phyloP scores from a whole-genome alignment of 2,797 vertebrate genomes.

The Adrianichthys oophorus region DNA sequence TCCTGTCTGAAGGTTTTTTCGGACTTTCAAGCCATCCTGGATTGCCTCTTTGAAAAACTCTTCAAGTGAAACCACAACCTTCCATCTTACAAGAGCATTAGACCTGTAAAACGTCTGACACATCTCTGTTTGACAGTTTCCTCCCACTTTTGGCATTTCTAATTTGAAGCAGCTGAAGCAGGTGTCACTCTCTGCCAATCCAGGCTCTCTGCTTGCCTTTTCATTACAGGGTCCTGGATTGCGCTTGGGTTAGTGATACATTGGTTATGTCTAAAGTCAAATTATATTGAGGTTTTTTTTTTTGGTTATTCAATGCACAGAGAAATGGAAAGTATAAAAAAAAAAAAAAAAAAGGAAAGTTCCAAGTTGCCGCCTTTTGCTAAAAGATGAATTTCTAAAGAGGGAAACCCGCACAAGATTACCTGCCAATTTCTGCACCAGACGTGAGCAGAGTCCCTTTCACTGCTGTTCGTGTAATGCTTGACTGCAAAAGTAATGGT shows the following conservation, averaged over 20 bases:
- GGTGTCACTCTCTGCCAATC: constrained; percentile 78
- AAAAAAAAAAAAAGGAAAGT: constrained; percentile 34
- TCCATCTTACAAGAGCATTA: constrained; percentile 56
- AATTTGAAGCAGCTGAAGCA: constrained; percentile 77
- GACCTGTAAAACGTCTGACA: constrained; percentile 64
- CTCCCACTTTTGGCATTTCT: constrained; percentile 76
- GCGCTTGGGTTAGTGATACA: constrained; percentile 70
- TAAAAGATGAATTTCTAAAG: constrained; percentile 55
- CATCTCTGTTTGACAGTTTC: constrained; percentile 72
- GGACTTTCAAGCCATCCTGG: too few species aligned
- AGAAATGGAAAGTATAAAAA: constrained; percentile 23
- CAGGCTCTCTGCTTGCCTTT: constrained; percentile 56
- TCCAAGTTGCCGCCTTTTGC: constrained; percentile 40
- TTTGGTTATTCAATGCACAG: constrained; percentile 65
- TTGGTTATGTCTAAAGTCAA: constrained; percentile 80
- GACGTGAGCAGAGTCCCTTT: constrained; percentile 39
- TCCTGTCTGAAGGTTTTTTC: too few species aligned
- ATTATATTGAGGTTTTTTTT: constrained; percentile 71
- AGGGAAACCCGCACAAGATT: constrained; percentile 47
- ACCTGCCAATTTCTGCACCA: constrained; percentile 59
- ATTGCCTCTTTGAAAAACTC: constrained; percentile 41
- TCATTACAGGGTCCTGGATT: constrained; percentile 66
- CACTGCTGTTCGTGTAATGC: constrained; percentile 39
- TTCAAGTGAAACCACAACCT: constrained; percentile 49
- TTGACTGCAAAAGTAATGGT: constrained; percentile 52